Conservation (phyloP, 1,140 invertebrate species). For the Ladona fulva region DNA sequence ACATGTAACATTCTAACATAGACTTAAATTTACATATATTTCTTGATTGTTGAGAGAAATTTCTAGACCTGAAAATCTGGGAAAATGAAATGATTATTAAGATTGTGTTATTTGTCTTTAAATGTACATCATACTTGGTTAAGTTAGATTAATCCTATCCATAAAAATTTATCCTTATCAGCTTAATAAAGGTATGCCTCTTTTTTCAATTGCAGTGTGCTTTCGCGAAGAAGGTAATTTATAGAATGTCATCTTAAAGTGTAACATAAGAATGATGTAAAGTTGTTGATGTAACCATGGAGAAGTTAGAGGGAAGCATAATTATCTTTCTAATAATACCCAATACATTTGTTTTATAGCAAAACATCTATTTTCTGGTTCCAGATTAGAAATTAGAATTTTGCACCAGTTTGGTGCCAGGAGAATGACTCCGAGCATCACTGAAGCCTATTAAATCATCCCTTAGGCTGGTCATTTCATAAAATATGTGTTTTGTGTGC, state of each 20-base stretch:
- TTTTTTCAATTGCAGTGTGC: background rate
- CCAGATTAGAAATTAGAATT: slow-evolving; percentile 5
- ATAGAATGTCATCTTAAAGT: background rate
- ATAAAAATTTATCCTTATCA: too few relatives aligned
- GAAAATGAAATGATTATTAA: background rate
- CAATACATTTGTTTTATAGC: background rate
- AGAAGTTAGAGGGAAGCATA: background rate
- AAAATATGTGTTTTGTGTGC: background rate
- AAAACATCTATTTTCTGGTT: background rate
- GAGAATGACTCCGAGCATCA: slow-evolving; percentile 3
- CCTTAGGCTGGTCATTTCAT: background rate
- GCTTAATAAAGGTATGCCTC: too few relatives aligned
- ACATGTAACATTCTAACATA: background rate
- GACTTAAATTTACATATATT: background rate
- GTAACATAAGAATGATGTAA: background rate
- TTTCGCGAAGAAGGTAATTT: background rate
- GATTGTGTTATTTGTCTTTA: too few relatives aligned
- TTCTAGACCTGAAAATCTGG: background rate
- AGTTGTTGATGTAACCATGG: background rate
- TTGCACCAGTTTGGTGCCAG: background rate
- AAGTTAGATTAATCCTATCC: too few relatives aligned
- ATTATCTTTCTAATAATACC: background rate
- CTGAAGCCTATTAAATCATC: background rate
- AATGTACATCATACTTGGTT: too few relatives aligned
- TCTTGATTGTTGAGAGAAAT: background rate